These are phyloP conservation scores for Cryptophagus acutangulus DNA, from an alignment of 2,888 invertebrate species.

Conservation along the genomic window DNA sequence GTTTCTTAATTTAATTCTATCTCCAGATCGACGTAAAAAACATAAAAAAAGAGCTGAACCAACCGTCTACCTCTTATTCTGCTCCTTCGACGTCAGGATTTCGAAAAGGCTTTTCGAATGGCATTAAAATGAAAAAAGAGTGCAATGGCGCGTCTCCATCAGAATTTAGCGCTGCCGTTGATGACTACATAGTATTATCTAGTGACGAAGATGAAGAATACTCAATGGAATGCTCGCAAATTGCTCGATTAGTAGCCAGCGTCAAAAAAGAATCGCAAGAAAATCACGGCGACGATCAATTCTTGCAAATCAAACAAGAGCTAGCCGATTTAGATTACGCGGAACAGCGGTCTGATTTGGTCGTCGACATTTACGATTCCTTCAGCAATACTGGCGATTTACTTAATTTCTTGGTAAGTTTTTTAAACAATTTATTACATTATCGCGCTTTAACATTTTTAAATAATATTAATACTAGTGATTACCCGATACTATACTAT, in stretches of 20 bases:
- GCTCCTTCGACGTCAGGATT: no score
- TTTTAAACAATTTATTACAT: neutral
- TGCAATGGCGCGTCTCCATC: no score
- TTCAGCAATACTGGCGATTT: constrained; percentile 22
- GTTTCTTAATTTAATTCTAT: neutral
- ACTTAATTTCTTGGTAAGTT: constrained; percentile 23
- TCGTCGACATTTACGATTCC: constrained; percentile 28
- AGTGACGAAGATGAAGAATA: constrained; percentile 54
- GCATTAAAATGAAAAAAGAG: no score
- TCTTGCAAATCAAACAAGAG: constrained; percentile 24
- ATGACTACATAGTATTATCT: constrained; percentile 28
- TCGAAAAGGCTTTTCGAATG: no score
- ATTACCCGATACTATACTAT: no score
- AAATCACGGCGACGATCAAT: constrained; percentile 18
- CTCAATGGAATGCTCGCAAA: constrained; percentile 52
- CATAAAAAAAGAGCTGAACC: neutral
- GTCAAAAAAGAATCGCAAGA: constrained; percentile 21
- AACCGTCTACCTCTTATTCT: no score
- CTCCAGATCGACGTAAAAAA: neutral
- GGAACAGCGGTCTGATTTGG: constrained; percentile 40
- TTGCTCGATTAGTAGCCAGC: constrained; percentile 33
- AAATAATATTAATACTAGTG: no score
- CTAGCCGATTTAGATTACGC: constrained; percentile 26
- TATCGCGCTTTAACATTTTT: neutral
- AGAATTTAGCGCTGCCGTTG: constrained; percentile 7